Evolutionary conservation across 1,140 invertebrate species (phyloP).

Genomic region (Panagrolaimus sp.): DNA sequence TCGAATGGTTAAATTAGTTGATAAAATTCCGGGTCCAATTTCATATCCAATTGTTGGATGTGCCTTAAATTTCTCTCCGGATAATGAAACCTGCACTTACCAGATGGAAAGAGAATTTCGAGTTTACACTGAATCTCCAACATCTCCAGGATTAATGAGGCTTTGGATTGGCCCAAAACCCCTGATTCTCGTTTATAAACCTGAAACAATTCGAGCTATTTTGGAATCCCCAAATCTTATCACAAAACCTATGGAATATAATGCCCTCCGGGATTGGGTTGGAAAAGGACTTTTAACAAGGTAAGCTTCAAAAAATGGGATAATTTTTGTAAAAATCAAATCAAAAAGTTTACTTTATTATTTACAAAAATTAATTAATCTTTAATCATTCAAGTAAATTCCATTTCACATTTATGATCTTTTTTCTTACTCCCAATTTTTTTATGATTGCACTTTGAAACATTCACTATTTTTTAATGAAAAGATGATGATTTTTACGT

Average conservation of each 20-base stretch:
- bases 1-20: conserved; percentile 25
- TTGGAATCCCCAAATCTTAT: conserved; percentile 30
- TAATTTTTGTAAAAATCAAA: no score
- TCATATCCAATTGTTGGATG: conserved; percentile 26
- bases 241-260: conserved; percentile 33
- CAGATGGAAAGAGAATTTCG: conserved; percentile 37
- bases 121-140: conserved; percentile 22
- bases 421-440: no score
- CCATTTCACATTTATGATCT: no score
- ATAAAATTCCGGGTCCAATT: conserved; percentile 29
- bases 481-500: no score
- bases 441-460: no score
- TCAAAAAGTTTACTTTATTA: no score
- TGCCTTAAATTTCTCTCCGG: conserved; percentile 27
- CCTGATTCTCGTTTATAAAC: conserved; percentile 26
- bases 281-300: conserved; percentile 79
- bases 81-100: conserved; percentile 30
- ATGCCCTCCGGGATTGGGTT: conserved; percentile 66
- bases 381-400: no score
- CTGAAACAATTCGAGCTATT: conserved; percentile 25
- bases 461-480: no score
- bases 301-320: conserved; percentile 24
- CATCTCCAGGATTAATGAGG: conserved; percentile 24
- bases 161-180: conserved; percentile 31
- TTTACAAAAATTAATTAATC: no score